Evolutionary conservation across 2,888 invertebrate genomes (phyloP), one percentile per base, ranked within the genome.

Genomic region (Pollenia labialis): DNA sequence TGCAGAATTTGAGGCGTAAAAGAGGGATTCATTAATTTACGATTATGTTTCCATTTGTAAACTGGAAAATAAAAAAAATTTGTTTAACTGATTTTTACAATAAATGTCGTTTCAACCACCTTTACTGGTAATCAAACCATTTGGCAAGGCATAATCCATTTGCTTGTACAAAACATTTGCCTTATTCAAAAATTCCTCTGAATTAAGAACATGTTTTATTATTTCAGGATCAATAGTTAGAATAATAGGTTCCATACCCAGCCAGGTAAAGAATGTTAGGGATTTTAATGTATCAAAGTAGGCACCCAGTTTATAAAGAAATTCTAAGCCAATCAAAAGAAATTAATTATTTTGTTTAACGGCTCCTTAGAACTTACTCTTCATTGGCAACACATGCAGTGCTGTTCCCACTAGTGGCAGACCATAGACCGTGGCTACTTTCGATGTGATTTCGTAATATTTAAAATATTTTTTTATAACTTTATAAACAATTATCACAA

Each of bases 141-240:
- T 68, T n/a, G 69, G 46, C 23, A 85, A 42, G 9, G 85, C 81
- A 40, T 64, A 50, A 46, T 81, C 80, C 54, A 85, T 66, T 4
- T 81, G 54, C 10, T 64, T 60, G 23, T 85, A 85, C 12, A 82
- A 52, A 42, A 69, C 48, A 46, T 42, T 48, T 11, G 81, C 81
- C 60, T 88, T 89, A 46, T 89, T 81, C 0, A 89, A 42, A 52
- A 88, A 88, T 42, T 85, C 83, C 6, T 80, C 76, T 4, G 88
- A 88, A 18, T 87, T 87, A 0, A 89, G 85, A 50, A 88, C 58
- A n/a, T 83, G 75, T 58, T 88, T 88, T 32, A 83, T 79, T 4
- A 88, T 2, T 14, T 42, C 42, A 0, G 88, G 88, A 75, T 88
- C 88, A 1, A 79, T 81, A 1, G 87, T 88, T 4, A 87, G 68